Evolutionary conservation across 2,797 vertebrate genomes (phyloP).

Genomic region (Megaceryle alcyon): DNA sequence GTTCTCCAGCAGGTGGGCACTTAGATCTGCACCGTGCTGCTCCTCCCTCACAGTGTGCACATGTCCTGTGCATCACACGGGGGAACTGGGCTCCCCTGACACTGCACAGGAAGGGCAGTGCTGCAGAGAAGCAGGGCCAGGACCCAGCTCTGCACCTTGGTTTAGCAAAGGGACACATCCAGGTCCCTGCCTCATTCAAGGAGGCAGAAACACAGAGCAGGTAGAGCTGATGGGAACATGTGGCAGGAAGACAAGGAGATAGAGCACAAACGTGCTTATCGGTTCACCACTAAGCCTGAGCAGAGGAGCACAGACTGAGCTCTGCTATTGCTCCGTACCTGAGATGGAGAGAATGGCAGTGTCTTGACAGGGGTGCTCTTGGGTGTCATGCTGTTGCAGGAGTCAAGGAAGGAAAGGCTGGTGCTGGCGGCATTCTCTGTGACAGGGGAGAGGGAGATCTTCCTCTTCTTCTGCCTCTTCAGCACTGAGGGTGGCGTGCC

Average conservation of each 20-base stretch:
- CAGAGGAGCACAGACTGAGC: neutral
- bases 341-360: constrained; percentile 96
- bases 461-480: constrained; percentile 86
- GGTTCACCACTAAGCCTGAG: neutral
- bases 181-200: neutral
- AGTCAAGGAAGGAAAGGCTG: constrained; percentile 79
- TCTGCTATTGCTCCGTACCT: constrained; percentile 76
- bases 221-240: neutral
- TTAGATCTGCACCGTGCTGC: neutral
- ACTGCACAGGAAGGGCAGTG: neutral
- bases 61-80: neutral
- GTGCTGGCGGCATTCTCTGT: constrained; percentile 66
- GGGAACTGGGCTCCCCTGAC: neutral
- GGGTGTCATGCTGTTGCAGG: constrained; percentile 90
- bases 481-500: constrained; percentile 88
- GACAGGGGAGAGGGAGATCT: constrained; percentile 87
- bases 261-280: neutral
- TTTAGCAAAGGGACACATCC: neutral
- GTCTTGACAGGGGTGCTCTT: constrained; percentile 97
- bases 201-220: neutral
- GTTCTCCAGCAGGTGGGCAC: neutral
- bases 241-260: neutral
- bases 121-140: neutral
- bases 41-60: accelerated
- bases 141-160: neutral